A percentile compares a stretch with the other conserved stretches of the same genome.
These are phyloP conservation scores for Chroicocephalus ridibundus DNA, from an alignment of 2,113 vertebrate genomes.

Conservation along the genomic window DNA sequence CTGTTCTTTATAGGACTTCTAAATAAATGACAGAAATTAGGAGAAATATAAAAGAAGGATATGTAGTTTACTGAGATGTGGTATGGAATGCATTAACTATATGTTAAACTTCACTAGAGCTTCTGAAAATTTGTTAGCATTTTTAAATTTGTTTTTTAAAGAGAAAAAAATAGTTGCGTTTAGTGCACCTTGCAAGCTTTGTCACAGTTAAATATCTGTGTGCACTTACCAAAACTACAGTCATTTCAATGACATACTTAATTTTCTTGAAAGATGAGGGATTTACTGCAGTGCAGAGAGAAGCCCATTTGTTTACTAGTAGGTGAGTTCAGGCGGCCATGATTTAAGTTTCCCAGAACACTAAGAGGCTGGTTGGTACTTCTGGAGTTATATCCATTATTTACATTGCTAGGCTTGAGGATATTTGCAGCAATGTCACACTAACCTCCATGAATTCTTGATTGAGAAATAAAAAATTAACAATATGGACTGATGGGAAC, in stretches of 20 bases:
- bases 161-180: not conserved
- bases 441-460: constrained; percentile 53
- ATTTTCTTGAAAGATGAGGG: constrained; percentile 3
- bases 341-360: not conserved
- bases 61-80: not conserved
- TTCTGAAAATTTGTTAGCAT: not conserved
- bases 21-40: not conserved
- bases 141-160: not conserved
- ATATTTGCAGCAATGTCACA: constrained; percentile 31
- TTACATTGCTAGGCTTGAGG: not conserved
- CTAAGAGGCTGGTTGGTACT: not conserved
- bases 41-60: not conserved
- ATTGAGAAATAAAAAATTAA: constrained; percentile 67
- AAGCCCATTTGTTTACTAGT: not conserved
- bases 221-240: not conserved
- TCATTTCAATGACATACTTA: not conserved
- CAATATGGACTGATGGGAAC: constrained; percentile 12
- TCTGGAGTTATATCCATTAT: not conserved
- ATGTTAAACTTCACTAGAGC: not conserved
- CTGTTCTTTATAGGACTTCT: not conserved
- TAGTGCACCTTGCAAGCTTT: not conserved
- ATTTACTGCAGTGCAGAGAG: not conserved
- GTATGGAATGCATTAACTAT: not conserved
- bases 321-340: constrained; percentile 4
- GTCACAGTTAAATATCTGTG: not conserved